Evolutionary conservation across 30 jellyfish, hydroid and myxozoan species (phyloP).

Genomic region (Aurelia aurita): DNA sequence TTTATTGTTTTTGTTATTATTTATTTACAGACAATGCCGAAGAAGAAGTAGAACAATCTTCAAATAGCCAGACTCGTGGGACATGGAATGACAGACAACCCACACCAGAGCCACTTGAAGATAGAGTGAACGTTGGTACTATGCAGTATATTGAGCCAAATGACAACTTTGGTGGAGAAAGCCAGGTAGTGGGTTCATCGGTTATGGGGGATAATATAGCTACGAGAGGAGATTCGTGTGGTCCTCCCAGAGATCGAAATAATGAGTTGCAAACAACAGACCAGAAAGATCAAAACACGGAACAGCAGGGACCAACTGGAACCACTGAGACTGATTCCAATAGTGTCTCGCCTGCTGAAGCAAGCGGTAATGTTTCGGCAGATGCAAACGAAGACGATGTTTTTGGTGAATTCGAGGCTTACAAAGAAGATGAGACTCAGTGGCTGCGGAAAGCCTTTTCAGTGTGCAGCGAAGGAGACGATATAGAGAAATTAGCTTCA

Average conservation of each 20-base stretch:
- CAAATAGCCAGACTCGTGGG: conserved; percentile 33
- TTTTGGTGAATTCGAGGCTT: conserved; percentile 48
- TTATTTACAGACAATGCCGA: conserved; percentile 32
- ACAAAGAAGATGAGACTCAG: conserved; percentile 60
- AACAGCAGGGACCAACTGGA: not conserved
- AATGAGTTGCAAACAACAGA: not conserved
- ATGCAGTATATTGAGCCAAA: conserved; percentile 18
- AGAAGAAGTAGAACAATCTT: conserved; percentile 11
- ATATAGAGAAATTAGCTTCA: conserved; percentile 91
- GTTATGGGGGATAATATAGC: not conserved
- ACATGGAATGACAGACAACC: conserved; percentile 79
- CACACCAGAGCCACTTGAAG: conserved; percentile 58
- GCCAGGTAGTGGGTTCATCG: not conserved
- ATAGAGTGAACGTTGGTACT: not conserved
- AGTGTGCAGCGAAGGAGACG: conserved; percentile 95
- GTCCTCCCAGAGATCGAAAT: not conserved
- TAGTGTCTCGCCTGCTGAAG: conserved; percentile 2
- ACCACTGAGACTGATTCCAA: not conserved
- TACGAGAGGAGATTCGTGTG: not conserved
- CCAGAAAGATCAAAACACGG: not conserved
- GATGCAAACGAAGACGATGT: conserved; percentile 34
- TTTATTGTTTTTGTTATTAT: no score
- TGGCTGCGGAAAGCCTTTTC: conserved; percentile 95
- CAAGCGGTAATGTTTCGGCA: not conserved
- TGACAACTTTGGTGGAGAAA: not conserved